Evolutionary conservation across 2,888 invertebrate species (phyloP).

Genomic region (Drosophila rellima): DNA sequence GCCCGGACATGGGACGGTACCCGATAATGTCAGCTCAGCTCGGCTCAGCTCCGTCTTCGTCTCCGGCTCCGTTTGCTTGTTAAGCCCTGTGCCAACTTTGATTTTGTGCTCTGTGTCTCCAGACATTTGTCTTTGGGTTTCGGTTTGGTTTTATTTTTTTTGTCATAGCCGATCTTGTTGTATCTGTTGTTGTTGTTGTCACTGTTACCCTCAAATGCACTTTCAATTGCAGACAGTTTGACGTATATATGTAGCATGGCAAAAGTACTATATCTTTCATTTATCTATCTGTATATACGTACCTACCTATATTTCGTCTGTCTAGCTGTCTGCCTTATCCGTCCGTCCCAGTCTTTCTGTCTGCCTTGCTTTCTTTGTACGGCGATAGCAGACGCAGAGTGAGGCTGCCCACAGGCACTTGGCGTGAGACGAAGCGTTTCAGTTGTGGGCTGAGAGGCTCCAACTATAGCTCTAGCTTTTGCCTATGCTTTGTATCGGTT

Average conservation of each 20-base stretch:
- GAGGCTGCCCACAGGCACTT: conserved; percentile 74
- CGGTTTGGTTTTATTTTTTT: conserved; percentile 27
- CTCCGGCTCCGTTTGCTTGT: conserved; percentile 59
- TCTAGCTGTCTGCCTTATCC: conserved; percentile 28
- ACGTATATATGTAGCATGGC: conserved; percentile 71
- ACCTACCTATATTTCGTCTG: conserved; percentile 47
- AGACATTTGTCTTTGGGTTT: conserved; percentile 69
- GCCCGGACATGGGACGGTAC: conserved; percentile 47
- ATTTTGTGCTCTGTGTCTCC: conserved; percentile 73
- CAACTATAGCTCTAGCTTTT: conserved; percentile 36
- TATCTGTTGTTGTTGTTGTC: conserved; percentile 40
- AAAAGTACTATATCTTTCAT: conserved; percentile 76
- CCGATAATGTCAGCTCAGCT: conserved; percentile 75
- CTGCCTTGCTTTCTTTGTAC: conserved; percentile 66
- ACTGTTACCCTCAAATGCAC: conserved; percentile 75
- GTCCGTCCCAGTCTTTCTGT: conserved; percentile 13
- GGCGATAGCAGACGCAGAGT: conserved; percentile 50
- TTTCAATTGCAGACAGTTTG: conserved; percentile 79
- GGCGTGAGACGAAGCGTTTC: conserved; percentile 66
- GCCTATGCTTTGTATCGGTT: conserved; percentile 38
- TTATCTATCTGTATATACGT: conserved; percentile 70
- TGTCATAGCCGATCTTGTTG: conserved; percentile 34
- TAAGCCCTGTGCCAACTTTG: conserved; percentile 77
- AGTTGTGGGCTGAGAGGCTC: conserved; percentile 64
- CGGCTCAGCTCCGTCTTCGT: conserved; percentile 47